Conservation (phyloP, 2,888 invertebrate species). For the Philonicus albiceps region DNA sequence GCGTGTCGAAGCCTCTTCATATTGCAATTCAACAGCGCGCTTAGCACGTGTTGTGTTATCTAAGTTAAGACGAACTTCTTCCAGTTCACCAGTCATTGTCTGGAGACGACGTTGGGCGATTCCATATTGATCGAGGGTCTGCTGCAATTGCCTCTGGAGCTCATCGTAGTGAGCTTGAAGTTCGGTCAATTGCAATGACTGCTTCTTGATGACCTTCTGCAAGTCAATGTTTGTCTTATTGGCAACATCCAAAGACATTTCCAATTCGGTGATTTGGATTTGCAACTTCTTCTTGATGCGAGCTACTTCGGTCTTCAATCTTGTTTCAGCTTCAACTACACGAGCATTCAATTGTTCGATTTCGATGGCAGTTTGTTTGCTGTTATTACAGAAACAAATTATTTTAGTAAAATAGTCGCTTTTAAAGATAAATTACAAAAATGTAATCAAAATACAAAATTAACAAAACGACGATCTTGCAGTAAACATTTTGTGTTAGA, state of each 20-base stretch:
- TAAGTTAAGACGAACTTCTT: slow-evolving; percentile 92
- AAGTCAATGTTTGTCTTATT: slow-evolving; percentile 98
- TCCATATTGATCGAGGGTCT: slow-evolving; percentile 92
- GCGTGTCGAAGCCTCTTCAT: slow-evolving; percentile 89
- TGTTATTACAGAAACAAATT: slow-evolving; percentile 62
- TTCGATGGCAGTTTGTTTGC: slow-evolving; percentile 97
- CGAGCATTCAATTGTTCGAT: slow-evolving; percentile 95
- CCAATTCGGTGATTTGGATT: slow-evolving; percentile 96
- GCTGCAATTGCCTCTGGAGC: slow-evolving; percentile 93
- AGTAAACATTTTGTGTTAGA: background rate
- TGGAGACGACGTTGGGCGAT: slow-evolving; percentile 90
- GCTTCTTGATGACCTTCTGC: slow-evolving; percentile 97
- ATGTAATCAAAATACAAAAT: slow-evolving; percentile 8
- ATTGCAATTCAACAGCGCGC: slow-evolving; percentile 87
- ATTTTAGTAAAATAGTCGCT: background rate
- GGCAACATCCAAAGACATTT: slow-evolving; percentile 95
- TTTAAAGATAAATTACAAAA: no score
- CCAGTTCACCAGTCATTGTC: slow-evolving; percentile 92
- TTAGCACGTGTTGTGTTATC: slow-evolving; percentile 93
- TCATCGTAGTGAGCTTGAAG: slow-evolving; percentile 96
- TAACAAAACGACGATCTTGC: background rate
- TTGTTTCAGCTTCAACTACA: slow-evolving; percentile 95
- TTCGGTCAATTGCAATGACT: slow-evolving; percentile 89
- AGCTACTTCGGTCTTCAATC: slow-evolving; percentile 92
- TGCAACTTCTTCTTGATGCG: slow-evolving; percentile 99